Conservation (phyloP, 2,113 vertebrate genomes). For the Oreocharis arfaki region DNA sequence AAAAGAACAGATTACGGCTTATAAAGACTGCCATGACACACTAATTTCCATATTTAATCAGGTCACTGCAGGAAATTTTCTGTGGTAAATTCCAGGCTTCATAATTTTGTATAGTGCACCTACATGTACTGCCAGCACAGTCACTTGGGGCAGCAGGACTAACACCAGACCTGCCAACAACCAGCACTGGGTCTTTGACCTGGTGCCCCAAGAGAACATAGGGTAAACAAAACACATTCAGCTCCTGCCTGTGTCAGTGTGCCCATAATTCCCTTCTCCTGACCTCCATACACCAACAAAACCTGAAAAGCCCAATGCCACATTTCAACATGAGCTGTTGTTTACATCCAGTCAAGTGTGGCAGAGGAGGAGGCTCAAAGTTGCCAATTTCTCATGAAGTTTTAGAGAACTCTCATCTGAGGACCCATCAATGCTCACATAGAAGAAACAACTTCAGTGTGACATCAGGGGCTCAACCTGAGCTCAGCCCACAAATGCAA, state of each 20-base stretch:
- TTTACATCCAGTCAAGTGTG: not conserved
- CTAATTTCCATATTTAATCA: not conserved
- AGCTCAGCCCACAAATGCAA: not conserved
- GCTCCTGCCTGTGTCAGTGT: not conserved
- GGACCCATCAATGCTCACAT: not conserved
- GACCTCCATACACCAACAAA: not conserved
- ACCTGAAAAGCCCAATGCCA: not conserved
- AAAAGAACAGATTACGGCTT: not conserved
- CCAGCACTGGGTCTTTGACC: not conserved
- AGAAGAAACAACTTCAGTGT: not conserved
- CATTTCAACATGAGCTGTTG: rapidly evolving
- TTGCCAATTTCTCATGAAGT: not conserved
- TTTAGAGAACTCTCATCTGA: not conserved
- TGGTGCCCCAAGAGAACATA: not conserved
- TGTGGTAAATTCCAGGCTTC: not conserved
- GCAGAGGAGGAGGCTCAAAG: not conserved
- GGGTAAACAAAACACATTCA: not conserved
- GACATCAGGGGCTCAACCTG: not conserved
- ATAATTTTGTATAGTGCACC: not conserved
- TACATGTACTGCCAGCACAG: not conserved
- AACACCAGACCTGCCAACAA: not conserved
- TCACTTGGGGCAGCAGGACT: not conserved
- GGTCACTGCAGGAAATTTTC: not conserved
- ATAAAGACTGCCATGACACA: not conserved
- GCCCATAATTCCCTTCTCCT: not conserved